phyloP scores from a whole-genome alignment of 2,888 invertebrate genomes.

The Drosophila diplacantha region DNA sequence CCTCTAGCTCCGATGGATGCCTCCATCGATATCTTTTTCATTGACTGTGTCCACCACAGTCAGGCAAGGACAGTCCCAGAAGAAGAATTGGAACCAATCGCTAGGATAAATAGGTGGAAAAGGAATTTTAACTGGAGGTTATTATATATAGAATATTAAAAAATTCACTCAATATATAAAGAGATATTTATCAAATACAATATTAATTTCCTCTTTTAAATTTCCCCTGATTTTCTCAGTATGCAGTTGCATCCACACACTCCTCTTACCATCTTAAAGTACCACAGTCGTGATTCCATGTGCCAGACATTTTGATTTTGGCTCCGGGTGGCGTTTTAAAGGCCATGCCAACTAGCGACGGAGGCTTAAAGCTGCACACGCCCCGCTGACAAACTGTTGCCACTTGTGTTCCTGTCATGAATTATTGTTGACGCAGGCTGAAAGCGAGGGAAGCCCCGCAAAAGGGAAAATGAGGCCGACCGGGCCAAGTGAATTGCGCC shows the following conservation, averaged over 20 bases:
- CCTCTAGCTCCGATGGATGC: too few relatives aligned
- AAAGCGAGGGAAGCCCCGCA: slow-evolving; percentile 22
- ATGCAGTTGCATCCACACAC: slow-evolving; percentile 40
- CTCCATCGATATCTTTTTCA: not conserved
- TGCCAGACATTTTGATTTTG: slow-evolving; percentile 56
- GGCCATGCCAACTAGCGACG: slow-evolving; percentile 14
- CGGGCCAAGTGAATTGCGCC: slow-evolving; percentile 18
- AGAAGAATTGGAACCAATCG: not conserved
- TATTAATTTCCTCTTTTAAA: not conserved
- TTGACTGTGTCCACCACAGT: slow-evolving; percentile 1
- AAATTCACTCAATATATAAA: too few relatives aligned
- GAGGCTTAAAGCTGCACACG: slow-evolving; percentile 53
- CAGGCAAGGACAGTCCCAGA: not conserved
- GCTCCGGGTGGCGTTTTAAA: slow-evolving; percentile 28
- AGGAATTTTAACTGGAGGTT: not conserved
- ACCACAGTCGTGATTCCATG: slow-evolving; percentile 9
- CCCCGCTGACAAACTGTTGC: slow-evolving; percentile 67
- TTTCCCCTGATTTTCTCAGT: not conserved
- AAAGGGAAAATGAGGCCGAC: slow-evolving; percentile 37
- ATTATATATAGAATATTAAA: not conserved
- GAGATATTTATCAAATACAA: not conserved
- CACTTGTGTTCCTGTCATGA: slow-evolving; percentile 70
- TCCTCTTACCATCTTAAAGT: slow-evolving; percentile 13
- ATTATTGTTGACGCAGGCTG: slow-evolving; percentile 63
- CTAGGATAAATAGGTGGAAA: too few relatives aligned